Base-by-base conservation (phyloP, 2,888 invertebrate species). In the Schizotus pectinicornis region DNA sequence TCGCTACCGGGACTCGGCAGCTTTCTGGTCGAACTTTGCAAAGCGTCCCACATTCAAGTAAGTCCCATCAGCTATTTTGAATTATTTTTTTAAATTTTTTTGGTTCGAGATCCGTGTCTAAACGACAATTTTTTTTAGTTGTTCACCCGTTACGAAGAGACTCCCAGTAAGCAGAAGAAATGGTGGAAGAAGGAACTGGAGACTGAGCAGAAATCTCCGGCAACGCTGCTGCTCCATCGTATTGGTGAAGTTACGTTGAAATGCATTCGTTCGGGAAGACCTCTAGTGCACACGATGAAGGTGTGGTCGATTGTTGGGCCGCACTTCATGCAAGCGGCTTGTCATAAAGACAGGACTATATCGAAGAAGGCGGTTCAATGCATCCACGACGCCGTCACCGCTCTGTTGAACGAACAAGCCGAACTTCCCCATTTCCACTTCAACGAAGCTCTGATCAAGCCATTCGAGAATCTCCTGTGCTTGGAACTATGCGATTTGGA, bases 361-460 rank as follows among this genome's bases (percentile, higher is more conserved):
- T 94, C 94, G 0, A 95, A 95, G 76, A 89, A 94, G 71, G 95
- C 95, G 0, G 93, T 97, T 31, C 89, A 91, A 65, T 94, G 94
- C 70, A 91, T 98, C 60, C 96, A 96, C 74, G 96, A 96, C 72
- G 90, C 94, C 12, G 92, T 96, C 45, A 94, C 92, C 1, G 90
- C 93, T 0, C 80, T 96, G 11, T 81, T 98, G 45, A 92, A 92
- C 69, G 92, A 92, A 72, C 93, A 93, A 77, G 86, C 90, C 0
- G 97, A 97, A 76, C 79, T 95, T 61, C 91, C 95, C 0, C 93
- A 96, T 79, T 97, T 96, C 79, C 96, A 97, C 77, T 95, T 97
- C 77, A 95, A 97, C 76, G 97, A 97, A 78, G 94, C 95, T 0
- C 82, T 97, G 6, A 88, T 97, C 67, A 96, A 97, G 74, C 96